These are phyloP conservation scores for Pogonus chalceus DNA, from an alignment of 1,140 invertebrate genomes.

Conservation along the genomic window DNA sequence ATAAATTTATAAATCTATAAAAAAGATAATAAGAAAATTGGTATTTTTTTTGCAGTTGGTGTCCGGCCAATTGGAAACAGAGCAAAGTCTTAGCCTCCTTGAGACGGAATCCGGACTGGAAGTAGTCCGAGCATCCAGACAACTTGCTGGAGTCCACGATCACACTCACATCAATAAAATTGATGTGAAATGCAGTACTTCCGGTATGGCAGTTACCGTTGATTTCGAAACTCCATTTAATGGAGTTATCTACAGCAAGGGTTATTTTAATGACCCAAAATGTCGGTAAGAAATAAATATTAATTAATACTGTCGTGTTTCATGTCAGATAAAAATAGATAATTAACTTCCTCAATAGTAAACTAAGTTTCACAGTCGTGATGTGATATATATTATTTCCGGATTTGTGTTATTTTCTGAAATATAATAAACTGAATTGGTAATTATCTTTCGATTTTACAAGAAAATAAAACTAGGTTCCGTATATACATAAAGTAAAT, in stretches of 20 bases:
- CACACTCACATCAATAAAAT: slow-evolving; percentile 41
- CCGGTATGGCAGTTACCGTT: slow-evolving; percentile 51
- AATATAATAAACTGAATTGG: too few relatives aligned
- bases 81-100: not conserved
- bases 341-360: too few relatives aligned
- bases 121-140: not conserved
- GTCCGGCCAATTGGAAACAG: not conserved
- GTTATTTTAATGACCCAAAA: slow-evolving; percentile 51
- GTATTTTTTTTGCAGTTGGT: slow-evolving; percentile 1
- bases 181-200: slow-evolving; percentile 51
- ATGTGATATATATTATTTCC: too few relatives aligned
- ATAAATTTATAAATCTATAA: too few relatives aligned
- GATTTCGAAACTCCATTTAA: slow-evolving; percentile 53
- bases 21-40: too few relatives aligned
- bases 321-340: too few relatives aligned
- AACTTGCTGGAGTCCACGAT: slow-evolving; percentile 17
- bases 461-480: too few relatives aligned
- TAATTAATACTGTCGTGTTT: too few relatives aligned
- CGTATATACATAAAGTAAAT: too few relatives aligned
- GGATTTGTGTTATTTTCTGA: too few relatives aligned
- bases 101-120: not conserved
- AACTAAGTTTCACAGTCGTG: too few relatives aligned
- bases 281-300: slow-evolving; percentile 52
- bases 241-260: slow-evolving; percentile 66
- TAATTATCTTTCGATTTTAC: too few relatives aligned